phyloP scores from a whole-genome alignment of 2,113 vertebrate species.

The Taxidea taxus region DNA sequence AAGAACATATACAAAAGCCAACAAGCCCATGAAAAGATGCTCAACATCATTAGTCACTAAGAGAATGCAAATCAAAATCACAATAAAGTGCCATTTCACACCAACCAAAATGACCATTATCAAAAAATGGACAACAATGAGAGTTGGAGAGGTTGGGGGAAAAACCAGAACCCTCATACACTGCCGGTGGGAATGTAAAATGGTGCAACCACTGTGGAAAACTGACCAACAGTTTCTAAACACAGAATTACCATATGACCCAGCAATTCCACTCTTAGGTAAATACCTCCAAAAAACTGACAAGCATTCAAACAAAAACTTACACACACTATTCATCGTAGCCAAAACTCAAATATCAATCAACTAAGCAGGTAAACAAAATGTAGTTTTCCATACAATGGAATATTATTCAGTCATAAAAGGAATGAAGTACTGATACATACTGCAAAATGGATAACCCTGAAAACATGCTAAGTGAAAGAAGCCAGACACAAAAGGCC shows the following conservation, averaged over 20 bases:
- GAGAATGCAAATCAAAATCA: conserved; percentile 16
- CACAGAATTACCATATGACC: not conserved
- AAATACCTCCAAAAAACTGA: not conserved
- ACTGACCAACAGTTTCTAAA: not conserved
- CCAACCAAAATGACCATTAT: not conserved
- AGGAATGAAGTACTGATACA: not conserved
- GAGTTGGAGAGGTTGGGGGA: not conserved
- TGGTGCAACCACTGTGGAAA: not conserved
- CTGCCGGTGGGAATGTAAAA: not conserved
- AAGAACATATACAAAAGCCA: not conserved
- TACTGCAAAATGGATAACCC: not conserved
- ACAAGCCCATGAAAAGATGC: not conserved
- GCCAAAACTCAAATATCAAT: not conserved
- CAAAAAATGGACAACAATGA: not conserved
- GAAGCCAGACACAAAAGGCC: not conserved
- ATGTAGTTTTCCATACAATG: not conserved
- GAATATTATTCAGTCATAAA: not conserved
- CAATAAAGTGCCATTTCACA: not conserved
- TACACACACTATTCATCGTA: not conserved
- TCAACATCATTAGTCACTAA: not conserved
- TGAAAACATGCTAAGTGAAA: conserved; percentile 4
- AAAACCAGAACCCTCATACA: not conserved
- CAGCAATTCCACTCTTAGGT: not conserved
- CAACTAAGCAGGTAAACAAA: not conserved
- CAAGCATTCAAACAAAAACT: not conserved